These are phyloP conservation scores for Acanthiza pusilla DNA, from an alignment of 2,797 vertebrate species.

Conservation along the genomic window DNA sequence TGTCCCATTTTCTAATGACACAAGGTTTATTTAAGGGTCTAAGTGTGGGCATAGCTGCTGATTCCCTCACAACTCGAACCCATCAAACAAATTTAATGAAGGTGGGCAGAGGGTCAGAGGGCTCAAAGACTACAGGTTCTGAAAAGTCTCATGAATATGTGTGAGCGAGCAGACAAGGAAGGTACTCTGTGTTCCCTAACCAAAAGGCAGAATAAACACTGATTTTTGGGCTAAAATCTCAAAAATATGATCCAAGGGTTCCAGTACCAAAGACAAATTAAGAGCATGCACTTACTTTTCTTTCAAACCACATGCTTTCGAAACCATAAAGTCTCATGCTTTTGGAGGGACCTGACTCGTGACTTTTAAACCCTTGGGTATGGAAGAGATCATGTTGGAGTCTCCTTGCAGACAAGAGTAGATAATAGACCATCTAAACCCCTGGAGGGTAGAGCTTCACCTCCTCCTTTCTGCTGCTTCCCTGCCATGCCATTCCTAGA, in stretches of 20 bases:
- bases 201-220: background rate
- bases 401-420: background rate
- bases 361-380: background rate
- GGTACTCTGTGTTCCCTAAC: background rate
- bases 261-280: background rate
- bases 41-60: background rate
- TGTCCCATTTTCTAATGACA: background rate
- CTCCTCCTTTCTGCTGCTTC: background rate
- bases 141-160: background rate
- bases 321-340: background rate
- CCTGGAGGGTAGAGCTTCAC: accelerated
- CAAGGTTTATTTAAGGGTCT: background rate
- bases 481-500: background rate
- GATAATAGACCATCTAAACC: background rate
- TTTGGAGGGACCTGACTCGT: background rate
- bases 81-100: background rate
- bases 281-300: background rate
- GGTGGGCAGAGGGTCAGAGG: background rate
- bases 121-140: background rate
- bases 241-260: background rate
- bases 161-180: background rate
- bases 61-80: background rate
- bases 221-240: background rate
- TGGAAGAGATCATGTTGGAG: background rate
- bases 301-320: background rate